Base-by-base conservation (phyloP, 2,797 vertebrate genomes). In the Cottoperca gobio region DNA sequence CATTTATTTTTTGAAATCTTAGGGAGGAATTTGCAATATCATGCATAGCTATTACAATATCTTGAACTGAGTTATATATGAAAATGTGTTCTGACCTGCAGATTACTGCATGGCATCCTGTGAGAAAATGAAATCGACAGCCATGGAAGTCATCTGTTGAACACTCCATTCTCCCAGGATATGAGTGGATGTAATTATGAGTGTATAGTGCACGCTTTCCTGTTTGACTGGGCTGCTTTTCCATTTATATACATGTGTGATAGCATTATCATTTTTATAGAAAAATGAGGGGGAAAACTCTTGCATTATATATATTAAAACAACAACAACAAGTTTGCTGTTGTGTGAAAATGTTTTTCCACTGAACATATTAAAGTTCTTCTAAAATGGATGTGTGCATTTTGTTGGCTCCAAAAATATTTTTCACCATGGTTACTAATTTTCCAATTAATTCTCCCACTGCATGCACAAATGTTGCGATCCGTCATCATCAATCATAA, bases 401-500 rank as follows among this genome's bases (percentile, higher is more conserved):
- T 88, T 89, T 87, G 77, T 80, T 82, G 77, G 80, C 76, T 75
- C 84, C 71, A 82, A 79, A 92, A 72, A n/a, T n/a, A n/a, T 37
- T 81, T 90, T 93, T 88, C 87, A 91, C 90, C 84, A 87, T 71
- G 81, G 68, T 88, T 88, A 42, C 86, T 87, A 79, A 92, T 94
- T 95, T 95, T 87, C 88, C 68, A 94, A 93, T 92, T 94, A 95
- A 92, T 90, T 70, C 54, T 79, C 61, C 88, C 88, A 76, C 91
- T 89, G 86, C 89, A 60, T 54, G 82, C 79, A 82, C 78, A 91
- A 94, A 90, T 86, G 66, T 88, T 88, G 83, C 48, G 43, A 88
- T 86, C 85, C 92, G 92, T 90, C 92, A 92, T 80, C 86, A 96
- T 96, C 95, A 91, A 96, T 96, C 96, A 95, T 93, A 85, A 95